Evolutionary conservation across 1,140 invertebrate species (phyloP).

Genomic region (Drosophila lowei): DNA sequence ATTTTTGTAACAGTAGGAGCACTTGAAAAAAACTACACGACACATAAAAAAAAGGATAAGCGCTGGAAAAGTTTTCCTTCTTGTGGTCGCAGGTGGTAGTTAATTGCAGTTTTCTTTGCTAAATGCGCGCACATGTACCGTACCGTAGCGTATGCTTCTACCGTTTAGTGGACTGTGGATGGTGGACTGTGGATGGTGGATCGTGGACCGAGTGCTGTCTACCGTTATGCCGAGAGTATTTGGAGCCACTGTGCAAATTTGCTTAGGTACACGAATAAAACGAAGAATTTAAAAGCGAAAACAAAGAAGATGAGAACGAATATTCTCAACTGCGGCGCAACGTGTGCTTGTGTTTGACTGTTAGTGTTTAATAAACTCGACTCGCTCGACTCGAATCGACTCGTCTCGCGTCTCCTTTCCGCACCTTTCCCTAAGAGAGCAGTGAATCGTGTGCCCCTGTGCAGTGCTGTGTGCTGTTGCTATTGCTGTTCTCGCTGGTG

Average conservation of each 20-base stretch:
- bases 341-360: no score
- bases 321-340: no score
- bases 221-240: constrained; percentile 40
- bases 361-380: no score
- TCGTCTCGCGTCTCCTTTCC: no score
- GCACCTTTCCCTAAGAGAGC: constrained; percentile 4
- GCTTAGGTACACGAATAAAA: constrained; percentile 9
- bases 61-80: no score
- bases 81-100: no score
- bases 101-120: background rate
- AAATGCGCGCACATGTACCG: constrained; percentile 1
- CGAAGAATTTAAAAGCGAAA: constrained; percentile 1
- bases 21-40: no score
- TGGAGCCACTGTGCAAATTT: constrained; percentile 34
- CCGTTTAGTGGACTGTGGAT: background rate
- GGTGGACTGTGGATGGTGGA: background rate
- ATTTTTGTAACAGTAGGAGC: no score
- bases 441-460: constrained; percentile 16
- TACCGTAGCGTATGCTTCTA: background rate
- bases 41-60: constrained; percentile 15
- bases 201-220: constrained; percentile 6
- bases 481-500: background rate
- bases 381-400: no score
- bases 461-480: background rate
- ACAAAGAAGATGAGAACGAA: background rate